Conservation (phyloP, 2,888 invertebrate species). For the Eremobia ochroleuca region DNA sequence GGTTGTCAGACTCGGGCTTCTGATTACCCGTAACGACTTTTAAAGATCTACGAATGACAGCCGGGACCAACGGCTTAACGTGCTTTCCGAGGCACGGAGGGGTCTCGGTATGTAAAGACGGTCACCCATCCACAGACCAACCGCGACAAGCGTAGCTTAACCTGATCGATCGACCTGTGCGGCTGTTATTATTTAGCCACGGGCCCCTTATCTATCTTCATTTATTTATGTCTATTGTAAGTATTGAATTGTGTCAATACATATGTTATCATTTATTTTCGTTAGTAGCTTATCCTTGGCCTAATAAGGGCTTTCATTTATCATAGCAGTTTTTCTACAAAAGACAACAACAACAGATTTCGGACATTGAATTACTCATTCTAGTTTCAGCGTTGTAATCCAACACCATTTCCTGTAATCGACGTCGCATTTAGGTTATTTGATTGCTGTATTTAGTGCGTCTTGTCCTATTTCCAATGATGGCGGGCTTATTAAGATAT, state of each 20-base stretch:
- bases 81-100: too few relatives aligned
- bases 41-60: too few relatives aligned
- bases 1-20: too few relatives aligned
- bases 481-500: constrained; percentile 29
- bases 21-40: too few relatives aligned
- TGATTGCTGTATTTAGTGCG: constrained; percentile 14
- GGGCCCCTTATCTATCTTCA: not conserved
- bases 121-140: too few relatives aligned
- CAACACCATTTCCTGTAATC: constrained; percentile 40
- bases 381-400: constrained; percentile 23
- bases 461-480: constrained; percentile 26
- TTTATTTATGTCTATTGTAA: not conserved
- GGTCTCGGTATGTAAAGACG: too few relatives aligned
- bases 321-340: constrained; percentile 22
- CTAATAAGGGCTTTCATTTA: constrained; percentile 17
- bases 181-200: too few relatives aligned
- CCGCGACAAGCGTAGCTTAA: too few relatives aligned
- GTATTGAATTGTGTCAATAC: not conserved
- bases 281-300: constrained; percentile 13
- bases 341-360: constrained; percentile 32
- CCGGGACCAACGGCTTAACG: too few relatives aligned
- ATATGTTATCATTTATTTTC: constrained; percentile 5
- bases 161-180: too few relatives aligned
- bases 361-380: constrained; percentile 12
- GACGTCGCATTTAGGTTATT: constrained; percentile 39